Percentiles rank a stretch among this genome's conserved stretches.
phyloP scores from a whole-genome alignment of 2,888 invertebrate genomes.

The Hedya salicella region DNA sequence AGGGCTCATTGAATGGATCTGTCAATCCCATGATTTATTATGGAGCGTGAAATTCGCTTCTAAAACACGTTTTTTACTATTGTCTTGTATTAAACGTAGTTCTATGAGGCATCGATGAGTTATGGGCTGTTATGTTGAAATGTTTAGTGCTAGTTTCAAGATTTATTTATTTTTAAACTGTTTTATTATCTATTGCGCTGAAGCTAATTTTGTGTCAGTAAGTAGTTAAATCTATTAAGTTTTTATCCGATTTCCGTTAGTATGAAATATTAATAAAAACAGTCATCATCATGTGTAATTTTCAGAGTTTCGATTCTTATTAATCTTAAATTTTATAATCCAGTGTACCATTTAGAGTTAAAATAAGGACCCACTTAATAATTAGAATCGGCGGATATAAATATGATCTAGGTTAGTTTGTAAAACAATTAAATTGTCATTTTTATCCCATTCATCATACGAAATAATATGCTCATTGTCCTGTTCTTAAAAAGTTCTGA shows the following conservation, averaged over 20 bases:
- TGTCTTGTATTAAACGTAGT: constrained; percentile 53
- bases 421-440: background rate
- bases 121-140: constrained; percentile 49
- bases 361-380: too few species aligned
- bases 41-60: constrained; percentile 67
- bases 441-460: background rate
- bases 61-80: constrained; percentile 65
- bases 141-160: constrained; percentile 31
- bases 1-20: constrained; percentile 69
- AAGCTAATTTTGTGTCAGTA: background rate
- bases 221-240: background rate
- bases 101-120: constrained; percentile 63
- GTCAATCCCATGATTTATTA: constrained; percentile 79
- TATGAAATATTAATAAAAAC: background rate
- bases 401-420: background rate
- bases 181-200: constrained; percentile 16
- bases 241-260: background rate
- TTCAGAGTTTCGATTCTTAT: background rate
- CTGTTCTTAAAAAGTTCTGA: too few species aligned
- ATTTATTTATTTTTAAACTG: constrained; percentile 31
- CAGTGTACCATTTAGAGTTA: too few species aligned
- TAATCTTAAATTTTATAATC: too few species aligned
- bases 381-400: too few species aligned
- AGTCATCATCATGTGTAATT: background rate
- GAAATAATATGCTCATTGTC: too few species aligned